Base-by-base conservation (phyloP, 2,113 vertebrate species). In the Choloepus hoffmanni region DNA sequence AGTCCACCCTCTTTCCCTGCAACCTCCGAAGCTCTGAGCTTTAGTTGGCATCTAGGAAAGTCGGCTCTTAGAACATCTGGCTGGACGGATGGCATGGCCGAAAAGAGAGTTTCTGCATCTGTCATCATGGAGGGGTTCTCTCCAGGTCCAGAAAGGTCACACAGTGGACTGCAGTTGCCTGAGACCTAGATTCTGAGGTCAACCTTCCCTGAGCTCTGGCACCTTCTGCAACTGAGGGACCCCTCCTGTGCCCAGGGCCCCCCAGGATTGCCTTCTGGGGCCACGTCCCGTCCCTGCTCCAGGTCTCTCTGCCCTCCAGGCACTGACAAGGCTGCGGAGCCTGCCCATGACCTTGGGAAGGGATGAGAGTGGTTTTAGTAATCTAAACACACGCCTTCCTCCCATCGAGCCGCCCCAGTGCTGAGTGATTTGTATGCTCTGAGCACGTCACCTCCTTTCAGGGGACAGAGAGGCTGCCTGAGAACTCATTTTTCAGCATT, bases 401-500 rank as follows among this genome's bases (percentile, higher is more conserved):
- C 9, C 7, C 79, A 55, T 60, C 10, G 8, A 89, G 95, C 95
- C 45, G 79, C 91, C 89, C 10, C 87, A 78, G 95, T 4, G 7
- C 89, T 60, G 95, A 95, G 90, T 93, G 96, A 98, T 98, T 98
- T 97, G 98, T 98, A 98, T 98, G 97, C 98, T 94, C 60, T 0
- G 53, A 89, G 95, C 96, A 96, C 43, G 60, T 94, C 96, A 96
- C 97, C 96, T 90, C 95, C 96, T 97, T 98, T 98, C 97, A 96
- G 95, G 89, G 97, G 97, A 97, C 97, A 95, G 95, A 98, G 97
- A 96, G 97, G 95, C 98, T 97, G 97, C 96, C 97, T 96, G 98
- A 98, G 96, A 98, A 98, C 97, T 97, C 97, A 98, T 98, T 98
- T 98, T 97, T 98, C 98, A 98, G 82, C 82, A 72, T 97, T 98